Evolutionary conservation across 2,113 vertebrate species (phyloP).

Genomic region (Rissa tridactyla): DNA sequence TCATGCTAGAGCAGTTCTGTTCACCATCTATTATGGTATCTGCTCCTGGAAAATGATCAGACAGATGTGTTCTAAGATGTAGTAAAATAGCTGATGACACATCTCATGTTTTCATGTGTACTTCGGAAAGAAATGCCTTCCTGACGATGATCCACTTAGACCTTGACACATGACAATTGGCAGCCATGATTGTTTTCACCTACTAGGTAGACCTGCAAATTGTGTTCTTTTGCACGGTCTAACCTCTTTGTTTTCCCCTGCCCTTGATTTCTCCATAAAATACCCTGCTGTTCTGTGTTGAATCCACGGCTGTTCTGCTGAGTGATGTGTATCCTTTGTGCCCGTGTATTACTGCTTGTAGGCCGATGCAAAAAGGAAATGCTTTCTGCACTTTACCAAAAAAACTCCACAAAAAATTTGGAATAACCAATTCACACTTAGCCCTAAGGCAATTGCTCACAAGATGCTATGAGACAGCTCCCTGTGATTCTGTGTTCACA

Average conservation of each 20-base stretch:
- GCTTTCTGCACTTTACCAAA: not conserved
- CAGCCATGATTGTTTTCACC: not conserved
- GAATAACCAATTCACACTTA: not conserved
- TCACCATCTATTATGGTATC: not conserved
- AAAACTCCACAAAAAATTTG: not conserved
- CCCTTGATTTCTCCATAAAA: not conserved
- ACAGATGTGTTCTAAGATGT: not conserved
- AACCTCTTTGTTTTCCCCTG: not conserved
- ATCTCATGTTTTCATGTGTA: not conserved
- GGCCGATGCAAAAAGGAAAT: not conserved
- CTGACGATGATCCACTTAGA: not conserved
- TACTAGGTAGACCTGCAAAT: not conserved
- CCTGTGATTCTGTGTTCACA: not conserved
- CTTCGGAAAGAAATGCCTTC: not conserved
- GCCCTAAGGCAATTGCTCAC: not conserved
- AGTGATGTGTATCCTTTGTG: not conserved
- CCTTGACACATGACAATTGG: not conserved
- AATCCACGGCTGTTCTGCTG: not conserved
- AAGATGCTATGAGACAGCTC: not conserved
- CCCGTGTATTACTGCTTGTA: not conserved
- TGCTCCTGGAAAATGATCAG: not conserved
- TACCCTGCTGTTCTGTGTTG: not conserved
- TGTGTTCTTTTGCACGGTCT: not conserved
- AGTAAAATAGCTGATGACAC: not conserved
- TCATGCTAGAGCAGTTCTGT: not conserved